A percentile compares a stretch with the other conserved stretches of the same genome.
Conservation (phyloP, 2,113 vertebrate genomes). For the Oreochromis aureus region DNA sequence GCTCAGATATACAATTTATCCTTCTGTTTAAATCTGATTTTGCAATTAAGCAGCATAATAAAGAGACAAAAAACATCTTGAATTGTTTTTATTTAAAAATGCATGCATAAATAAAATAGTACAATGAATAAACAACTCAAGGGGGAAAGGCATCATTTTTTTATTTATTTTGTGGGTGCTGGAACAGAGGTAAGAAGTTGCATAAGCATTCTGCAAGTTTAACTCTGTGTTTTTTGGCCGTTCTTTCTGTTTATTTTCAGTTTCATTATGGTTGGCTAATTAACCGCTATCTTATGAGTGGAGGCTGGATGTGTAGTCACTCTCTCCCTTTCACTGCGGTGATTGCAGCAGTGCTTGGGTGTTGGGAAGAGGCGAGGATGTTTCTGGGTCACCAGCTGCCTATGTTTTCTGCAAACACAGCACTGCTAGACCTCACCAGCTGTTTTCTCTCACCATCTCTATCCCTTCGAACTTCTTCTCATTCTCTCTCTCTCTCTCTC, state of each 20-base stretch:
- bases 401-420: slow-evolving; percentile 61
- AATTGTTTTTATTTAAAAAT: background rate
- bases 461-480: slow-evolving; percentile 25
- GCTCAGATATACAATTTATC: slow-evolving; percentile 18
- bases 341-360: slow-evolving; percentile 23
- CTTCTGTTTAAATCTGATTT: slow-evolving; percentile 23
- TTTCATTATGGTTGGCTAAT: slow-evolving; percentile 24
- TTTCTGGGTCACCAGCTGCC: slow-evolving; percentile 70
- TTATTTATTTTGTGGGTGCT: background rate
- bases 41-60: slow-evolving; percentile 27
- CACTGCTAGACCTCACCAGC: slow-evolving; percentile 57
- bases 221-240: background rate
- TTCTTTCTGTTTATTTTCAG: slow-evolving; percentile 1
- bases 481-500: background rate
- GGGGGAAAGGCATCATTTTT: background rate
- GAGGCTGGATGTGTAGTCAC: background rate
- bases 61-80: background rate
- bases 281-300: slow-evolving; percentile 9
- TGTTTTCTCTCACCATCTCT: slow-evolving; percentile 50
- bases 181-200: background rate
- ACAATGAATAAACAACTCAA: slow-evolving; percentile 36
- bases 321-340: slow-evolving; percentile 29
- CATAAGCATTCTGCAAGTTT: background rate
- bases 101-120: slow-evolving; percentile 19
- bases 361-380: slow-evolving; percentile 21